phyloP scores from a whole-genome alignment of 2,888 invertebrate species.

The Cephus pygmeus region DNA sequence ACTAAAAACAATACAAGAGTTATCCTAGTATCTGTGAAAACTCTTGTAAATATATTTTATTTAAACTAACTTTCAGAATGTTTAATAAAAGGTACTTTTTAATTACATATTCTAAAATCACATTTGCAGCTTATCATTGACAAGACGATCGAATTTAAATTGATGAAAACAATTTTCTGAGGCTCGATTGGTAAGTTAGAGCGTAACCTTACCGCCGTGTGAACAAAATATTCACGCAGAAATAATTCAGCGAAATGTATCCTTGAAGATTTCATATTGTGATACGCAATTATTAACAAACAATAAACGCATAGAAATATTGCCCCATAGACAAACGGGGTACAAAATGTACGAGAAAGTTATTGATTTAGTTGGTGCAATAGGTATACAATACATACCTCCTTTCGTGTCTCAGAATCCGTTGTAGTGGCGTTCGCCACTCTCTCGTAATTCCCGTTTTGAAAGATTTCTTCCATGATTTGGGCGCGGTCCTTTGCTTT shows the following conservation, averaged over 20 bases:
- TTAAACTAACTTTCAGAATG: neutral
- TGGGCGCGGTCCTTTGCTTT: neutral
- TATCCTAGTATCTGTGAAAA: neutral
- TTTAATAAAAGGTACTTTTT: no score
- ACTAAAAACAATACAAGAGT: neutral
- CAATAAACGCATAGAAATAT: neutral
- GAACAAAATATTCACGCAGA: neutral
- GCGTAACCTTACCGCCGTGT: neutral
- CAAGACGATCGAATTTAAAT: neutral
- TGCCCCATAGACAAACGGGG: conserved; percentile 12
- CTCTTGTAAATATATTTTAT: neutral
- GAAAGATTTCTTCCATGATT: conserved; percentile 57
- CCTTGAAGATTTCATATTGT: neutral
- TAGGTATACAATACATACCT: conserved; percentile 42
- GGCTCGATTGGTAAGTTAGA: neutral
- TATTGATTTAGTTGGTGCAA: neutral
- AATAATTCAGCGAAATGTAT: neutral
- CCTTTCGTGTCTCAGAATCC: conserved; percentile 48
- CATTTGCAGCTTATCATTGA: neutral
- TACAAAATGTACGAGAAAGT: conserved; percentile 3
- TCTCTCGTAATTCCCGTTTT: conserved; percentile 58
- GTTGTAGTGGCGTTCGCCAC: conserved; percentile 48
- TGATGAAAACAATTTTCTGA: neutral
- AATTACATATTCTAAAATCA: neutral
- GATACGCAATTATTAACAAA: neutral